phyloP scores from a whole-genome alignment of 2,888 invertebrate species.

The Nymphalis c-album region DNA sequence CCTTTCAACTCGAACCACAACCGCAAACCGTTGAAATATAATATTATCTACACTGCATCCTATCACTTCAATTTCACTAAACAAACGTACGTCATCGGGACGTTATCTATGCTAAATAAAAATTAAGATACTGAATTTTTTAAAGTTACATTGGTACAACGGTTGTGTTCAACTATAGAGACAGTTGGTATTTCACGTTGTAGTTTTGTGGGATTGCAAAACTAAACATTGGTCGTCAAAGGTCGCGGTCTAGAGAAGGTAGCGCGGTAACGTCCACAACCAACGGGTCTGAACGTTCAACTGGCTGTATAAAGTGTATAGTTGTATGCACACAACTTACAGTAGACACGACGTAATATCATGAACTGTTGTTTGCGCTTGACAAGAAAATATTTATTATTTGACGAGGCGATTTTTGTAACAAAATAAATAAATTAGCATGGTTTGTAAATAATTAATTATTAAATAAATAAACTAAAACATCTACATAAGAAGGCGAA shows the following conservation, averaged over 20 bases:
- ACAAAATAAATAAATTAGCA: background rate
- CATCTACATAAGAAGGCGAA: background rate
- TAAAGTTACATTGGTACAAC: background rate
- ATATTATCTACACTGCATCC: conserved; percentile 62
- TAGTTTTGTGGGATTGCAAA: conserved; percentile 12
- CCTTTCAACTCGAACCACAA: conserved; percentile 53
- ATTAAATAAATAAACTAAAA: background rate
- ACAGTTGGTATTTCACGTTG: conserved; percentile 17
- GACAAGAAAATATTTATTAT: conserved; percentile 32
- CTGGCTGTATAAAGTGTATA: conserved; percentile 44
- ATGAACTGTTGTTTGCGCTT: conserved; percentile 37
- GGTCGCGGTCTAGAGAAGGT: conserved; percentile 44
- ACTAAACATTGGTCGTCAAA: conserved; percentile 45
- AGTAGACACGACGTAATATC: conserved; percentile 24
- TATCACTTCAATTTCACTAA: conserved; percentile 61
- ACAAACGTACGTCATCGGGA: conserved; percentile 60
- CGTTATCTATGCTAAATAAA: conserved; percentile 42
- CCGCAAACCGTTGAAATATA: conserved; percentile 64
- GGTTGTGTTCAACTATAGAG: background rate
- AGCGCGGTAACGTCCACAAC: conserved; percentile 49
- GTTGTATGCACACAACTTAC: conserved; percentile 28
- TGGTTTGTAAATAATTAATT: too few species aligned
- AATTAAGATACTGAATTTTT: background rate
- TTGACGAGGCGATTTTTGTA: conserved; percentile 25
- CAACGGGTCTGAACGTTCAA: conserved; percentile 56